Evolutionary conservation across 1,140 invertebrate species (phyloP).

Genomic region (Choristoneura fumiferana): DNA sequence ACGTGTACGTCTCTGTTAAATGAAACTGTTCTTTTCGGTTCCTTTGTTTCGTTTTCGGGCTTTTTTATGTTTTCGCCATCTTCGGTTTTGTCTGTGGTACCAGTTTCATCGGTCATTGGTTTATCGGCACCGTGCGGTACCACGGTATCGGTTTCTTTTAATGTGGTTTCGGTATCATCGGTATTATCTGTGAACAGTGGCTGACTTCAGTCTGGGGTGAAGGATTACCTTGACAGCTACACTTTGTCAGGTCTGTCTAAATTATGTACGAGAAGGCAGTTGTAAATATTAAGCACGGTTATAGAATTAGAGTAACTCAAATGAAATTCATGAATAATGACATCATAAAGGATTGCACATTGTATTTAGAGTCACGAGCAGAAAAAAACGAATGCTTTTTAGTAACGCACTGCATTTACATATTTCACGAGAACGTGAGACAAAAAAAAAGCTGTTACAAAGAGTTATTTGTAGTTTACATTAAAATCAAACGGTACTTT

Average conservation of each 20-base stretch:
- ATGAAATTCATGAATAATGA: neutral
- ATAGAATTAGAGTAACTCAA: neutral
- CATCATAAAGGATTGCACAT: neutral
- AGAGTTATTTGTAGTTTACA: no score
- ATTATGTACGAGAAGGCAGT: neutral
- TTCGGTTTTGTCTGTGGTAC: conserved; percentile 45
- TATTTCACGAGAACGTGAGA: no score
- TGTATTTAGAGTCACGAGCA: no score
- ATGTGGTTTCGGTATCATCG: conserved; percentile 55
- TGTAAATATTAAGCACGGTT: neutral
- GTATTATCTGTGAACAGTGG: conserved; percentile 61
- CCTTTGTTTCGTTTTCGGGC: conserved; percentile 49
- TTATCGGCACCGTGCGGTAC: conserved; percentile 65
- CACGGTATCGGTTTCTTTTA: conserved; percentile 48
- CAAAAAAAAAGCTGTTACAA: no score
- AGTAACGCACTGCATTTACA: no score
- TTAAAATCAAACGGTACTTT: no score
- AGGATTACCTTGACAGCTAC: neutral
- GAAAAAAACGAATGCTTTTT: no score
- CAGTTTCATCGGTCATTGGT: conserved; percentile 68
- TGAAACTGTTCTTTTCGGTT: conserved; percentile 81
- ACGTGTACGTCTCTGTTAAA: conserved; percentile 94
- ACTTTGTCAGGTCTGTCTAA: neutral
- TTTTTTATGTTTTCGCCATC: conserved; percentile 18
- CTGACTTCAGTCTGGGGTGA: neutral